Evolutionary conservation across 2,888 invertebrate genomes (phyloP).

Genomic region (Phymatocera aterrima): DNA sequence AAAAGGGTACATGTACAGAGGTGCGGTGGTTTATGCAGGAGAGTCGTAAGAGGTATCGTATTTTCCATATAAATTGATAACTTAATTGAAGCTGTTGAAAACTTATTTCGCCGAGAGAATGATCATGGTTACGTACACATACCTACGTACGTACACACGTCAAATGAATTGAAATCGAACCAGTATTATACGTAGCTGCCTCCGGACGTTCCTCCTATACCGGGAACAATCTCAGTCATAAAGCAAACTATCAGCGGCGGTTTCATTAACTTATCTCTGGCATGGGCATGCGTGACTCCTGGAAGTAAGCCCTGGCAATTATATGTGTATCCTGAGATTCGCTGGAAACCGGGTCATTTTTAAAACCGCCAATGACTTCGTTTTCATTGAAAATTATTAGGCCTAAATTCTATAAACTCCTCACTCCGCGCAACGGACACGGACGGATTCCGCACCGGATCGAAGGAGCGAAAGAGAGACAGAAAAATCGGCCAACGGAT

Average conservation of each 20-base stretch:
- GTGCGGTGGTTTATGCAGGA: too few species aligned
- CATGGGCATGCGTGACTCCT: conserved; percentile 67
- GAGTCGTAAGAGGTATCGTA: conserved; percentile 56
- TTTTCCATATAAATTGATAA: conserved; percentile 71
- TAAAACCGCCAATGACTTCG: conserved; percentile 31
- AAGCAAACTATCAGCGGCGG: conserved; percentile 67
- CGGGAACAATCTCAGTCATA: conserved; percentile 66
- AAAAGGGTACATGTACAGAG: too few species aligned
- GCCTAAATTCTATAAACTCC: conserved; percentile 7
- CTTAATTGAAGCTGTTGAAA: conserved; percentile 67
- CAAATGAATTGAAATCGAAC: conserved; percentile 35
- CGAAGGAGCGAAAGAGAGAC: too few species aligned
- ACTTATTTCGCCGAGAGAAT: conserved; percentile 9
- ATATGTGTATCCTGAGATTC: conserved; percentile 3
- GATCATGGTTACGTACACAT: conserved; percentile 34
- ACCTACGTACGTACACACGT: too few species aligned
- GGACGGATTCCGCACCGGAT: too few species aligned
- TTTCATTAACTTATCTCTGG: conserved; percentile 71
- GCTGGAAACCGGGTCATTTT: conserved; percentile 53
- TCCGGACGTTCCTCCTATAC: too few species aligned
- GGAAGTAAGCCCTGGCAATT: conserved; percentile 60
- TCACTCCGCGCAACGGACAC: background rate
- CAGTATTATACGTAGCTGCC: conserved; percentile 53
- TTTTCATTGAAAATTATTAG: background rate
- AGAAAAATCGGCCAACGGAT: too few species aligned